These are phyloP conservation scores for Psittacula echo DNA, from an alignment of 2,797 vertebrate species.

Conservation along the genomic window DNA sequence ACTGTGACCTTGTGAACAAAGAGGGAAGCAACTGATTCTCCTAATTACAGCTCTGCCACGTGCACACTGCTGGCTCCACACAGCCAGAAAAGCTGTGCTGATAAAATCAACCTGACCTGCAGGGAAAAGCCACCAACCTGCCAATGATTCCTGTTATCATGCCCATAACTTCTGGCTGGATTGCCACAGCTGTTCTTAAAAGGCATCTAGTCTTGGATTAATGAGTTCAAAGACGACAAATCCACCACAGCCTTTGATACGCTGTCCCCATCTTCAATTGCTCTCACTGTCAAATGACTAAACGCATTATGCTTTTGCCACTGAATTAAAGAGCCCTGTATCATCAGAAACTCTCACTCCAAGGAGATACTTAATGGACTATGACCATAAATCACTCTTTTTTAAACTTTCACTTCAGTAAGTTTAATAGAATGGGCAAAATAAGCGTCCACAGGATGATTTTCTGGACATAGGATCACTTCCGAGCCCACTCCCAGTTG, in stretches of 20 bases:
- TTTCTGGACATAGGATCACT: not conserved
- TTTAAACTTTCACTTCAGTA: not conserved
- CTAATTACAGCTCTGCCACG: not conserved
- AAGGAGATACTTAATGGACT: not conserved
- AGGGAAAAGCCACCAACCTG: conserved; percentile 2
- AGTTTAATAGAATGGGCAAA: not conserved
- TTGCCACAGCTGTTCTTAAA: conserved; percentile 10
- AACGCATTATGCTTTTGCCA: conserved; percentile 18
- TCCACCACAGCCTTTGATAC: conserved; percentile 4
- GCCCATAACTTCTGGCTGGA: not conserved
- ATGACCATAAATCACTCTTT: not conserved
- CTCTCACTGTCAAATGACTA: conserved; percentile 40
- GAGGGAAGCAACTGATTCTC: not conserved
- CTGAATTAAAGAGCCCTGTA: conserved; percentile 5
- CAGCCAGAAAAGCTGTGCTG: not conserved
- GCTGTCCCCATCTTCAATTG: conserved; percentile 30
- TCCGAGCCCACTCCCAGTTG: not conserved
- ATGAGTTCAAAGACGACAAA: not conserved
- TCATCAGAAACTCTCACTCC: conserved; percentile 9
- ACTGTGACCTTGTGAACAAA: conserved; percentile 14
- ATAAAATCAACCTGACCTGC: conserved; percentile 20
- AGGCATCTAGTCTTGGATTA: conserved; percentile 31
- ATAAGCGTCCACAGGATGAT: not conserved
- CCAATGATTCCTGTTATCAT: not conserved
- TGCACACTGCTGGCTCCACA: not conserved